Percentiles rank a stretch among this genome's conserved stretches.
Conservation (phyloP, 1,140 invertebrate species). For the Monomorium pharaonis region DNA sequence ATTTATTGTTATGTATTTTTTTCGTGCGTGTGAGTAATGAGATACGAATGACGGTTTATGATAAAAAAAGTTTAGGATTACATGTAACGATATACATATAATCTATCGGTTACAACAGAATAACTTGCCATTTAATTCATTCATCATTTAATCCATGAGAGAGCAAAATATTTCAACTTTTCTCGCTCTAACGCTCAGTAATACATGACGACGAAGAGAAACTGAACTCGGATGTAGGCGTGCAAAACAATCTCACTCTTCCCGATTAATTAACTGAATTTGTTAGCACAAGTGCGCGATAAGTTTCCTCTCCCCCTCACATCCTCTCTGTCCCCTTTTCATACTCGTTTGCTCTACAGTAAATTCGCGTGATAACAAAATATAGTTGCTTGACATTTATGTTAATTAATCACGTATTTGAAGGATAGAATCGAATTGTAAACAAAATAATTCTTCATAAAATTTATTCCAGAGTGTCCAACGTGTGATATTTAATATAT, state of each 20-base stretch:
- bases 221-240: not conserved
- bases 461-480: not conserved
- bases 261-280: conserved; percentile 51
- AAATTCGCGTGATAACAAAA: conserved; percentile 29
- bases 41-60: not conserved
- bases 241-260: conserved; percentile 21
- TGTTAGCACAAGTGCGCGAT: conserved; percentile 32
- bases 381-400: conserved; percentile 12
- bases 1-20: conserved; percentile 1
- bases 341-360: conserved; percentile 1
- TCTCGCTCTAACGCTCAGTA: not conserved
- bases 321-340: not conserved
- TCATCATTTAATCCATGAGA: not conserved
- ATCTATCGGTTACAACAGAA: not conserved
- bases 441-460: not conserved
- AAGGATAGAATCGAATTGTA: not conserved
- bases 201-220: not conserved
- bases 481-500: not conserved
- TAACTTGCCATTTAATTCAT: conserved; percentile 40
- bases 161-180: not conserved
- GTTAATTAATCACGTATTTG: conserved; percentile 6
- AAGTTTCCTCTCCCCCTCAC: not conserved
- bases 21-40: not conserved
- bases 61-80: too few relatives aligned
- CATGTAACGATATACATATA: not conserved